Conservation (phyloP, 2,113 vertebrate species). For the Ochotona princeps region DNA sequence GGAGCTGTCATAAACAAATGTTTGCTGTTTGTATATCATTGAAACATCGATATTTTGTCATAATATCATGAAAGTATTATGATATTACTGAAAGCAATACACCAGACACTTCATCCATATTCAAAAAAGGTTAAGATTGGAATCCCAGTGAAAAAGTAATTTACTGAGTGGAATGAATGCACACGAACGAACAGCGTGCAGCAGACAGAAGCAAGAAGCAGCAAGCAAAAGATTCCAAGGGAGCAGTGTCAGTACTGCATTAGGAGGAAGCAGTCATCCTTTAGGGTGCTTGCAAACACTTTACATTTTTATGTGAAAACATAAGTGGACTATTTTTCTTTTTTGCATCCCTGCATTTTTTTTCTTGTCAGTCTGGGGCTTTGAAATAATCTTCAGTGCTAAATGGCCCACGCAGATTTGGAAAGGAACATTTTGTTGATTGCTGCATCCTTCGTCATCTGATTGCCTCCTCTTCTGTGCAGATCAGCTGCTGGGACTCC, state of each 20-base stretch:
- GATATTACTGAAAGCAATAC: not conserved
- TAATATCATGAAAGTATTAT: not conserved
- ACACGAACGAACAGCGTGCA: not conserved
- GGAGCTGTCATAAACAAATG: not conserved
- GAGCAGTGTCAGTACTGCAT: not conserved
- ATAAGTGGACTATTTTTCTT: not conserved
- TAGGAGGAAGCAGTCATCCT: not conserved
- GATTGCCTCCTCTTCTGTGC: slow-evolving; percentile 43
- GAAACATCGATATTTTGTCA: not conserved
- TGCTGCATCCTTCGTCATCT: slow-evolving; percentile 33
- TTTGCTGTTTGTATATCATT: not conserved
- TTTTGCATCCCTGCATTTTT: slow-evolving; percentile 20
- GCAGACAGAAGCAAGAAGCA: not conserved
- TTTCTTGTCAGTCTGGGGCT: not conserved
- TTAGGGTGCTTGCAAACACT: not conserved
- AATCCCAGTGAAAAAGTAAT: not conserved
- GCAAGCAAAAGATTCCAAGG: not conserved
- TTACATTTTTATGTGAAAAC: slow-evolving; percentile 44
- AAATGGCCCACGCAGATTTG: not conserved
- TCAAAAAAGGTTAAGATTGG: not conserved
- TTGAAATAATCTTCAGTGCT: slow-evolving; percentile 21
- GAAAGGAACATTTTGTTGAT: slow-evolving; percentile 45
- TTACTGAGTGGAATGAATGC: not conserved
- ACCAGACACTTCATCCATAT: not conserved
- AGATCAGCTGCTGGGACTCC: slow-evolving; percentile 27